Percentiles rank a stretch among this genome's conserved stretches.
phyloP scores from a whole-genome alignment of 1,140 invertebrate species.

The Euura saliciscinereae region DNA sequence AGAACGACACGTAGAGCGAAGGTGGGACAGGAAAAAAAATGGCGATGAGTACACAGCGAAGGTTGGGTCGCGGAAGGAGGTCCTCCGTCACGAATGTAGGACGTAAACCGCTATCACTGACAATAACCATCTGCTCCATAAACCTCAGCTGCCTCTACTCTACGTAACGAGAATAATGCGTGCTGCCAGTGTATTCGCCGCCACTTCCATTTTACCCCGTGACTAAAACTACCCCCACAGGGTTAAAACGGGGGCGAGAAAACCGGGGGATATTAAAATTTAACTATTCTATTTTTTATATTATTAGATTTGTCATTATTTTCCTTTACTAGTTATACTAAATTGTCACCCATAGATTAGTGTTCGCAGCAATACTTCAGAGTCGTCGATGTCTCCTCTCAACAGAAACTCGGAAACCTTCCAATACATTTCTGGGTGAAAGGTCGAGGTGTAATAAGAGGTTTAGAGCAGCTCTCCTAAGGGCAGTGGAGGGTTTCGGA shows the following conservation, averaged over 20 bases:
- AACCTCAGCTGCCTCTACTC: not conserved
- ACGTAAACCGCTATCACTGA: not conserved
- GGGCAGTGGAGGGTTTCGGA: not conserved
- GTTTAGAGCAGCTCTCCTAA: not conserved
- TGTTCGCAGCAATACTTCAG: too few species aligned
- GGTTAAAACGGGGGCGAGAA: too few species aligned
- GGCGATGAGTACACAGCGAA: not conserved
- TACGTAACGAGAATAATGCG: not conserved
- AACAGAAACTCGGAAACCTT: too few species aligned
- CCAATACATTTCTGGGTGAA: too few species aligned
- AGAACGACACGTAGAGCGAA: too few species aligned
- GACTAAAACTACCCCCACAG: not conserved
- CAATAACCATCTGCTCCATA: slow-evolving; percentile 2
- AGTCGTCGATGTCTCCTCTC: too few species aligned
- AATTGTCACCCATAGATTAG: too few species aligned
- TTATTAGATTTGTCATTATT: too few species aligned
- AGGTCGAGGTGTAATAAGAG: too few species aligned
- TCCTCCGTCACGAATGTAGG: not conserved
- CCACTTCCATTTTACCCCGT: not conserved
- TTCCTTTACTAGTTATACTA: too few species aligned
- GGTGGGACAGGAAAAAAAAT: not conserved
- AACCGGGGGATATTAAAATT: too few species aligned
- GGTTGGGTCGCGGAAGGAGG: not conserved
- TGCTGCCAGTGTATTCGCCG: not conserved
- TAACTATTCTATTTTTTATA: too few species aligned